Evolutionary conservation across 2,113 vertebrate genomes (phyloP), one percentile per base, ranked within the genome.

Genomic region (Symphodus melops): DNA sequence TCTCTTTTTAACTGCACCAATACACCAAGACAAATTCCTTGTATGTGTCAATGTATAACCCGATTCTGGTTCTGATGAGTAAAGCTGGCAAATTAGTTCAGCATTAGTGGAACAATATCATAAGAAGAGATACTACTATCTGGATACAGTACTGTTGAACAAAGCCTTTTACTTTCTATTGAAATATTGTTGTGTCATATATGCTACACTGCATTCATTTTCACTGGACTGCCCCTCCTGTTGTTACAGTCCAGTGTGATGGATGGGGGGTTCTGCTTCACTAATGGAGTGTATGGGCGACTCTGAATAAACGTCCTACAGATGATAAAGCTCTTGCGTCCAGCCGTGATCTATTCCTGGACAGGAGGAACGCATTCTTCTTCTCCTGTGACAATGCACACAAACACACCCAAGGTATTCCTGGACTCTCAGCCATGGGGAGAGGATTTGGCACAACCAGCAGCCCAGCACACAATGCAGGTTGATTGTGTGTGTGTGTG

Each of bases 291-390:
- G 76, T 72, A 79, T 82, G 81, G 75, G 67, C 41, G 9, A 85
- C 82, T 82, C 66, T 67, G 86, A 81, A 83, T 86, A 86, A 90
- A 87, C 81, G 88, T 87, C 68, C 72, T 44, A 68, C 72, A 75
- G 71, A 85, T 87, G 87, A 92, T 91, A 76, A 88, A 89, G 77
- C 83, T 86, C 68, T 84, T 77, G 79, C 36, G 80, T 78, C 81
- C 75, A 83, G 75, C 73, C 65, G 79, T 80, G 83, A 87, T 89
- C 84, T 88, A 89, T 88, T 90, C 68, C 65, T 70, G 75, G 80
- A 80, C 60, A 74, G 75, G 64, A 82, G 75, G 64, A 82, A 64
- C 73, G 82, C 64, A 80, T 72, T 81, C 60, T 68, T 63, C 85
- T 85, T 84, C 79, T 78, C 48, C 74, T 70, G 72, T 78, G 62